A percentile compares a stretch with the other conserved stretches of the same genome.
These are phyloP conservation scores for Amphiprion percula DNA, from an alignment of 2,113 vertebrate species.

Conservation along the genomic window DNA sequence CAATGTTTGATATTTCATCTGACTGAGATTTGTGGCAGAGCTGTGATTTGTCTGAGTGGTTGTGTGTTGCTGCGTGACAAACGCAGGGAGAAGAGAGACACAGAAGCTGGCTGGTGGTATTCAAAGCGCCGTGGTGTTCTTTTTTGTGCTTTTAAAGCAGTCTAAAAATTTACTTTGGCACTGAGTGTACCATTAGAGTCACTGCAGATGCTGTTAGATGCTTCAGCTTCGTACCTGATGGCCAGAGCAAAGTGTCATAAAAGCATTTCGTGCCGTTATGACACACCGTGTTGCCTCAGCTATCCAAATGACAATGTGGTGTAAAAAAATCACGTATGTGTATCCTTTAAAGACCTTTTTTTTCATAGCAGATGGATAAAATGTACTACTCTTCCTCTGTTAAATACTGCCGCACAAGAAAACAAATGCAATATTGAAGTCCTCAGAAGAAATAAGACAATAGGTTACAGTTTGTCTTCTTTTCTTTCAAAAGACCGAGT, in stretches of 20 bases:
- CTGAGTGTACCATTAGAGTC: background rate
- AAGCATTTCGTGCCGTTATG: background rate
- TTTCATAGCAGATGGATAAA: too few relatives aligned
- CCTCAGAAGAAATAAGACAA: too few relatives aligned
- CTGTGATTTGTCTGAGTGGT: background rate
- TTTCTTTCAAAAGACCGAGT: too few relatives aligned
- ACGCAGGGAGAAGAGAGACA: slow-evolving; percentile 4
- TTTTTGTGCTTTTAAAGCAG: background rate
- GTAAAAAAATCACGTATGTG: too few relatives aligned
- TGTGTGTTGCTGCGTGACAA: slow-evolving; percentile 12
- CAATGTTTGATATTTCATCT: background rate
- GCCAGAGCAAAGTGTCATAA: slow-evolving; percentile 10
- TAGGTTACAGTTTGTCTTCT: too few relatives aligned
- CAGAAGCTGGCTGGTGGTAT: background rate
- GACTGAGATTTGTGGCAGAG: background rate
- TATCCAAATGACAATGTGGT: too few relatives aligned
- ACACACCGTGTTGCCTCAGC: background rate
- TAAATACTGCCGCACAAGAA: too few relatives aligned
- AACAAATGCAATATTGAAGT: too few relatives aligned
- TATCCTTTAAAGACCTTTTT: too few relatives aligned
- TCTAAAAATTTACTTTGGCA: slow-evolving; percentile 6
- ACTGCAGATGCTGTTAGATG: slow-evolving; percentile 1
- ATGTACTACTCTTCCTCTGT: too few relatives aligned
- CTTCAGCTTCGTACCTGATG: background rate
- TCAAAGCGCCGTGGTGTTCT: background rate